A percentile compares a stretch with the other conserved stretches of the same genome.
These are phyloP conservation scores for Clarias gariepinus DNA, from an alignment of 2,113 vertebrate species.

Conservation along the genomic window DNA sequence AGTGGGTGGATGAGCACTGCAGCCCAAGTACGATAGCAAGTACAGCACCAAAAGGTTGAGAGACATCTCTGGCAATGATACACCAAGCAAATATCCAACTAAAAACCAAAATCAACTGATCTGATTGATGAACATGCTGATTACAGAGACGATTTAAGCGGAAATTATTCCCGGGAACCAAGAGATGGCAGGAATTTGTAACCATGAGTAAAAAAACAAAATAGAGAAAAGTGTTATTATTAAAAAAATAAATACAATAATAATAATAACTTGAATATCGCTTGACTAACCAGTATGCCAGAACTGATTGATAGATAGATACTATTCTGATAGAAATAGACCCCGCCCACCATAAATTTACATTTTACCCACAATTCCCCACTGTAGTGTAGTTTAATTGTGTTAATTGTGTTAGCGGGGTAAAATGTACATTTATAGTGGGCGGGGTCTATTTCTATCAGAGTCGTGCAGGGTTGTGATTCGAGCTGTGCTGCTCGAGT, in stretches of 20 bases:
- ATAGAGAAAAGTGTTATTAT: background rate
- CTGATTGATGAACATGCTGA: background rate
- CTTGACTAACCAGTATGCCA: background rate
- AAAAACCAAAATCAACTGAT: background rate
- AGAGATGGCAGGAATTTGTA: background rate
- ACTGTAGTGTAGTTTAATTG: no score
- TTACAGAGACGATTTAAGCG: no score
- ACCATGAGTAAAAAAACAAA: background rate
- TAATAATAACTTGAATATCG: background rate
- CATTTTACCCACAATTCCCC: no score
- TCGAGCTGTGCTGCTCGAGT: no score
- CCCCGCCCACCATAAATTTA: no score
- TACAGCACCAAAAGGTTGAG: background rate
- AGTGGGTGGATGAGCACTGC: background rate
- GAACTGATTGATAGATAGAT: no score
- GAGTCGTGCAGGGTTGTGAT: no score
- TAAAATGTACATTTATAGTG: no score
- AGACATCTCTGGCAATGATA: background rate
- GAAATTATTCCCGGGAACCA: background rate
- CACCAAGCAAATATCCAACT: background rate
- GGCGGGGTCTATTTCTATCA: no score
- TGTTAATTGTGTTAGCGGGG: no score
- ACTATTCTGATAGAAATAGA: no score
- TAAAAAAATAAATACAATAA: no score
- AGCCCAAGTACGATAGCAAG: background rate